Evolutionary conservation across 2,113 vertebrate species (phyloP), one percentile per base, ranked within the genome.

Genomic region (Archilochus colubris): DNA sequence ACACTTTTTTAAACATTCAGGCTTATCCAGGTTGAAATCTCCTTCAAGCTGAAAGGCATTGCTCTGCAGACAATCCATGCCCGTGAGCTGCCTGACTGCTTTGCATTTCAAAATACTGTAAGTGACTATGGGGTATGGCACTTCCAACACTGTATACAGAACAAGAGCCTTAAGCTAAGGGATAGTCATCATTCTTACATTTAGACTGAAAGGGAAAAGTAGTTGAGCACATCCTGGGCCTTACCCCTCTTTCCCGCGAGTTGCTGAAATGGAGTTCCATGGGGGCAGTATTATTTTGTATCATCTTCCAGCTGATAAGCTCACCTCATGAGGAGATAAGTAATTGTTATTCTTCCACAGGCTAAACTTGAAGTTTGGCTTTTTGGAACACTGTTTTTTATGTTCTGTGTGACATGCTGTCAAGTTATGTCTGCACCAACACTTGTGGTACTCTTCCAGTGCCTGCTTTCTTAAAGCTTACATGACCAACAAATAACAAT

Each of bases 81-180:
- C 20, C 98, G 97, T 25, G 99, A 99, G 93, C 31, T 99, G 55
- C 99, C 99, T 2, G 99, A 99, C 97, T 99, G 99, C 97, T 99
- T 99, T 48, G 91, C 95, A 6, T 99, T 99, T 97, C 96, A 97
- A 79, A 98, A 99, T 20, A 99, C 76, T 93, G 99, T 98, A 97
- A 95, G 96, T 97, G 67, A 89, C 22, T 74, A 67, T n/a, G 43
- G 67, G 18, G 36, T 85, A 46, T 88, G 69, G 44, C 30, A 63
- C 33, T 88, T 82, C 54, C 20, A 73, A 2, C 12, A 8, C 28
- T 67, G 14, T 24, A 1, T 20, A 0, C 59, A 5, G 10, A 57
- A 46, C 14, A 28, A 63, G 31, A 84, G 23, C 25, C 25, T 78
- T 51, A 58, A 53, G 46, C 40, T 48, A 6, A 38, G 64, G 28